Evolutionary conservation across 2,113 vertebrate genomes (phyloP).

Genomic region (Castor canadensis): DNA sequence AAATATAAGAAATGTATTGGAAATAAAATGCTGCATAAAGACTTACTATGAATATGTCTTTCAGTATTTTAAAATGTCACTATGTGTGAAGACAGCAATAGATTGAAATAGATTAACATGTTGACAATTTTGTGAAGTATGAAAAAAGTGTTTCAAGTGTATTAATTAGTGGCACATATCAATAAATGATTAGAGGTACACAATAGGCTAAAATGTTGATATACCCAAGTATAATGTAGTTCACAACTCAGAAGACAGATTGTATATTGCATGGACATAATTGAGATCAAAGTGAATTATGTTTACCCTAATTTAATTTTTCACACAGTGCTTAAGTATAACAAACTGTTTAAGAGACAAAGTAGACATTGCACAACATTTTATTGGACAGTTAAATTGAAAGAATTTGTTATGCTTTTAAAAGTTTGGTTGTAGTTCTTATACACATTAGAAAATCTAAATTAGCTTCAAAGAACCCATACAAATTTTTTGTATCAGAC

Average conservation of each 20-base stretch:
- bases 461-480: conserved; percentile 10
- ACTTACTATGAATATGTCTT: not conserved
- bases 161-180: not conserved
- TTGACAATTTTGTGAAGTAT: not conserved
- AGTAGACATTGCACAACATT: not conserved
- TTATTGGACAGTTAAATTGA: not conserved
- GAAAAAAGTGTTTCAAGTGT: not conserved
- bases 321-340: not conserved
- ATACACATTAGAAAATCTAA: conserved; percentile 13
- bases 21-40: not conserved
- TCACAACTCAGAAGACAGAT: not conserved
- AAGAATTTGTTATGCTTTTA: not conserved
- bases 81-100: not conserved
- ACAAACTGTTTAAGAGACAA: conserved; percentile 46
- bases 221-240: not conserved
- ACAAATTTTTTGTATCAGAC: not conserved
- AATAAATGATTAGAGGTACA: not conserved
- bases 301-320: conserved; percentile 50
- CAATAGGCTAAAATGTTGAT: not conserved
- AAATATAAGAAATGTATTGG: not conserved
- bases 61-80: conserved; percentile 16
- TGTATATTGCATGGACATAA: conserved; percentile 29
- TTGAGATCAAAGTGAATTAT: conserved; percentile 45
- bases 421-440: conserved; percentile 23
- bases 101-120: not conserved